Evolutionary conservation across 2,113 vertebrate genomes (phyloP).

Genomic region (Tamias sibiricus): DNA sequence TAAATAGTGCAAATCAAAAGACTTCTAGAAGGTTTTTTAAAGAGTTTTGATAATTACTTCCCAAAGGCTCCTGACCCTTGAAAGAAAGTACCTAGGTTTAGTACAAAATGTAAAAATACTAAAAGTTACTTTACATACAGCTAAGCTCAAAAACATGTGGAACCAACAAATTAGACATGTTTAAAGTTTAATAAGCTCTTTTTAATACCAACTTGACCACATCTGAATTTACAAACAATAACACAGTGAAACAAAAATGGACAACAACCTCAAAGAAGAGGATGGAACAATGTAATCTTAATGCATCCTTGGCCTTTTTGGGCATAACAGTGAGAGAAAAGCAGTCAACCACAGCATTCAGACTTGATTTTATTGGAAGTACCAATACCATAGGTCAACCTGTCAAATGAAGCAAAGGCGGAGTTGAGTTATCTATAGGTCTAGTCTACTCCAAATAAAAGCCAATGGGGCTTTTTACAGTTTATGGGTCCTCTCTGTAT

Average conservation of each 20-base stretch:
- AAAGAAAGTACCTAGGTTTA: conserved; percentile 21
- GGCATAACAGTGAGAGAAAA: conserved; percentile 53
- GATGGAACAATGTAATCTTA: not conserved
- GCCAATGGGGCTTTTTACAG: conserved; percentile 69
- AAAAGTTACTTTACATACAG: not conserved
- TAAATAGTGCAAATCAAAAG: conserved; percentile 30
- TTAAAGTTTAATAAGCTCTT: conserved; percentile 28
- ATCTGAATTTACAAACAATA: not conserved
- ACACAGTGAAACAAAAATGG: not conserved
- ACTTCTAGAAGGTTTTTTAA: not conserved
- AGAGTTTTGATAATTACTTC: conserved; percentile 21
- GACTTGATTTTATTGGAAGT: conserved; percentile 53
- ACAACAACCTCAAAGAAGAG: not conserved
- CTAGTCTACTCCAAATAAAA: conserved; percentile 65
- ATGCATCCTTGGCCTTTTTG: not conserved
- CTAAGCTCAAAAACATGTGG: not conserved
- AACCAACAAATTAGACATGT: not conserved
- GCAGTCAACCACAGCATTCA: conserved; percentile 37
- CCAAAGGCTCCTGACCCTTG: not conserved
- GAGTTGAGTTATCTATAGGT: conserved; percentile 15
- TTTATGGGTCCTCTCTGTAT: conserved; percentile 36
- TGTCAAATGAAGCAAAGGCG: conserved; percentile 55
- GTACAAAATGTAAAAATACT: not conserved
- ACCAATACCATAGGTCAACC: conserved; percentile 61
- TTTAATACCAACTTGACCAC: not conserved